Evolutionary conservation across 2,113 vertebrate genomes (phyloP).

Genomic region (Macquaria ambigua): DNA sequence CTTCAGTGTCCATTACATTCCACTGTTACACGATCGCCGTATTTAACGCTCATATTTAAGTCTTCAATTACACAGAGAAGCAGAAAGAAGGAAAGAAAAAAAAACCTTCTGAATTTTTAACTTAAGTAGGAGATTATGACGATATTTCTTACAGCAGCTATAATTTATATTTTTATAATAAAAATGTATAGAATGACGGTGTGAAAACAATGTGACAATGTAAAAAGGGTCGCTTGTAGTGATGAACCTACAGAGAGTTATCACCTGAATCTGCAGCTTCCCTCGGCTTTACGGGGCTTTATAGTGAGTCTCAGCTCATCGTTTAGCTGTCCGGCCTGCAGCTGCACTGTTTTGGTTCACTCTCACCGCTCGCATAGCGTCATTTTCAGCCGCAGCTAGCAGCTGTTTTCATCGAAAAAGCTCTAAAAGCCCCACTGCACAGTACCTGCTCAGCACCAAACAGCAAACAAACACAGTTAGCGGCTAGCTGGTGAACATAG

Average conservation of each 20-base stretch:
- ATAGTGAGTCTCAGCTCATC: not conserved
- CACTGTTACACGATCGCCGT: not conserved
- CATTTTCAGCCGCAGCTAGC: not conserved
- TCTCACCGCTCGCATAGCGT: not conserved
- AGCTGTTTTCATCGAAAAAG: not conserved
- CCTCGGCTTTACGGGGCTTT: not conserved
- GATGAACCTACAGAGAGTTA: too few species aligned
- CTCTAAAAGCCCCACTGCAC: not conserved
- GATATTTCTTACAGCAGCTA: too few species aligned
- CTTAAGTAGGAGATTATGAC: not conserved
- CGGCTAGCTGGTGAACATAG: not conserved
- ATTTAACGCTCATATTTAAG: too few species aligned
- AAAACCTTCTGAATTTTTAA: not conserved
- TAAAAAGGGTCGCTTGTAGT: too few species aligned
- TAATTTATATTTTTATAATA: not conserved
- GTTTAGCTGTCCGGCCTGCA: not conserved
- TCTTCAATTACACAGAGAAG: not conserved
- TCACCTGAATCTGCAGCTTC: too few species aligned
- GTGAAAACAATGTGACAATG: too few species aligned
- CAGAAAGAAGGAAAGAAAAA: not conserved
- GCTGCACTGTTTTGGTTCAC: not conserved
- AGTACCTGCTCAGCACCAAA: not conserved
- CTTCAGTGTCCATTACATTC: not conserved
- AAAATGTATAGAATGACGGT: too few species aligned
- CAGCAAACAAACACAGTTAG: not conserved